Conservation (phyloP, 1,140 invertebrate genomes). For the Cotesia typhae region DNA sequence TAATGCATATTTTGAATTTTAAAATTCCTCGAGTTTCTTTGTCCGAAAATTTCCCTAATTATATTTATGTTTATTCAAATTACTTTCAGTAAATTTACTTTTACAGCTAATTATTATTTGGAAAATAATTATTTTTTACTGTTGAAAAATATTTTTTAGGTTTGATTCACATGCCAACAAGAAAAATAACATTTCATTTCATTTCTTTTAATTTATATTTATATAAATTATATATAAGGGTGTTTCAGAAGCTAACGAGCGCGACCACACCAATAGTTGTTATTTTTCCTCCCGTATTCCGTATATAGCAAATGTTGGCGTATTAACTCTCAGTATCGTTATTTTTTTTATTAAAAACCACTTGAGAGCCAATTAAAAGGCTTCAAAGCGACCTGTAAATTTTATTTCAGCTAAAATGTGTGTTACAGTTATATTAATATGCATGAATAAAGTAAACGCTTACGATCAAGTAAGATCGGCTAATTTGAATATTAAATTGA, state of each 20-base stretch:
- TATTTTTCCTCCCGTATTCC: background rate
- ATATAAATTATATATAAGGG: constrained; percentile 6
- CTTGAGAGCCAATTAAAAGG: constrained; percentile 59
- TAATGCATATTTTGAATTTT: no score
- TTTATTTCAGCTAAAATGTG: background rate
- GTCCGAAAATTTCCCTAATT: no score
- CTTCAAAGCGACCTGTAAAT: constrained; percentile 37
- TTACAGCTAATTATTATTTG: no score
- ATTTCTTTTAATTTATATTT: background rate
- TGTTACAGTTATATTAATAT: constrained; percentile 4
- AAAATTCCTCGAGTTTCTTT: no score
- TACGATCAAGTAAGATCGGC: no score
- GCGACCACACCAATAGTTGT: constrained; percentile 5
- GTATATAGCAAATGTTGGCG: background rate
- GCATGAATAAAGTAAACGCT: background rate
- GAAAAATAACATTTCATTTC: background rate
- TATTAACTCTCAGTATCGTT: constrained; percentile 29
- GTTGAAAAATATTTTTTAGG: no score
- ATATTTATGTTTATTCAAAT: no score
- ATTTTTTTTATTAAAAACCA: constrained; percentile 43
- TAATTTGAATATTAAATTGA: no score
- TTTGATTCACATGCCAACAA: no score
- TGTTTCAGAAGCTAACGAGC: constrained; percentile 21
- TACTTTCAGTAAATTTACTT: no score
- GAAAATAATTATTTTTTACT: no score